A percentile compares a stretch with the other conserved stretches of the same genome.
Conservation (phyloP, 35 echinoderm and acorn worm genomes). For the Acanthaster planci region DNA sequence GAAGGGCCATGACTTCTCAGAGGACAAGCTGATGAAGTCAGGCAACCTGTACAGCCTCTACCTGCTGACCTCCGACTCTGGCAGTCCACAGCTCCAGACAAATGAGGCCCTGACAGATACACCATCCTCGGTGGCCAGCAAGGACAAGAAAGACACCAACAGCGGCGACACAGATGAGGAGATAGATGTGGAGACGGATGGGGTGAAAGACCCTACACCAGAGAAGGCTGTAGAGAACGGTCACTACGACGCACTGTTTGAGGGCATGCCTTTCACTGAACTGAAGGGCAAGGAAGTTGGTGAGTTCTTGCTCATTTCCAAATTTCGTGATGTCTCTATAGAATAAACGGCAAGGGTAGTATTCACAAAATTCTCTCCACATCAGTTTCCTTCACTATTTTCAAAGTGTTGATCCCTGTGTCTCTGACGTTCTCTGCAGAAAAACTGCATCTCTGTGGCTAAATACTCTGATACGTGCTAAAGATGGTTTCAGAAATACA, state of each 20-base stretch:
- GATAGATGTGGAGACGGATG: constrained; percentile 49
- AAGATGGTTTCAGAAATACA: no score
- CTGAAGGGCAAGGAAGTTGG: constrained; percentile 85
- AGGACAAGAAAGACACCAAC: background rate
- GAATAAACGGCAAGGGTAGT: no score
- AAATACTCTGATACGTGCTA: no score
- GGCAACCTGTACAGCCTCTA: constrained; percentile 87
- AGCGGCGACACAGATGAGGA: constrained; percentile 51
- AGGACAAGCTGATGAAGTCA: constrained; percentile 82
- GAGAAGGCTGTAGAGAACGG: constrained; percentile 50
- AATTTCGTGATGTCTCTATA: no score
- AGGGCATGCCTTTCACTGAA: constrained; percentile 98
- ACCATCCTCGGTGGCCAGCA: background rate
- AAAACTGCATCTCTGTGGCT: no score
- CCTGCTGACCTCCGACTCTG: constrained; percentile 59
- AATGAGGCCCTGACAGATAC: background rate
- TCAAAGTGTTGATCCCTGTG: no score
- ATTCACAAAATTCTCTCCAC: no score
- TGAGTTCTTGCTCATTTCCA: constrained; percentile 41
- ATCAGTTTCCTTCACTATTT: no score
- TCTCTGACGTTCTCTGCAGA: no score
- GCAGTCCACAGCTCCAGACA: background rate
- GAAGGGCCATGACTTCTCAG: constrained; percentile 86
- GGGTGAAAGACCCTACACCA: constrained; percentile 25
- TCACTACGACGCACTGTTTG: constrained; percentile 81